These are phyloP conservation scores for Cairina moschata DNA, from an alignment of 2,113 vertebrate genomes.

Conservation along the genomic window DNA sequence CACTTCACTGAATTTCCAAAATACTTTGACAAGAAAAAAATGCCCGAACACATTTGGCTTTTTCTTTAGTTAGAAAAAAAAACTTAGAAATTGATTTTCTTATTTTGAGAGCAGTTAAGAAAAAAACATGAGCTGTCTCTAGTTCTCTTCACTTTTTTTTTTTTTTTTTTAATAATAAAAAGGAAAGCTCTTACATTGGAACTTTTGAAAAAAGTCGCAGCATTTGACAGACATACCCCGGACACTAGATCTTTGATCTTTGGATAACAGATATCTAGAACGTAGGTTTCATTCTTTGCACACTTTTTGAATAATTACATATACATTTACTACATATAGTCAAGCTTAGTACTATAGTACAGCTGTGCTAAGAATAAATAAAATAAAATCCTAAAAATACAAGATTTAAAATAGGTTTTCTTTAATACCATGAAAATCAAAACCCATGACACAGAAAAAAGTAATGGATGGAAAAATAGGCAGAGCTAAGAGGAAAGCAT, in stretches of 20 bases:
- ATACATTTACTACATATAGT: not conserved
- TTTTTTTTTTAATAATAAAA: no score
- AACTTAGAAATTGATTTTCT: not conserved
- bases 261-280: not conserved
- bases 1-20: not conserved
- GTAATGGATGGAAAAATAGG: not conserved
- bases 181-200: not conserved
- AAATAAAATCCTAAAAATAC: not conserved
- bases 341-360: not conserved
- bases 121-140: not conserved
- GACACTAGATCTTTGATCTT: not conserved
- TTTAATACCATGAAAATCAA: not conserved
- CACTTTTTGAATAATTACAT: not conserved
- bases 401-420: not conserved
- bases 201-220: not conserved
- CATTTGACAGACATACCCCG: not conserved
- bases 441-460: not conserved
- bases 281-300: not conserved
- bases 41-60: not conserved
- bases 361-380: not conserved
- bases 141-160: no score
- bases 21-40: not conserved
- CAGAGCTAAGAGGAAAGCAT: not conserved
- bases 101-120: not conserved
- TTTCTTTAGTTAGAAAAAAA: not conserved